phyloP scores from a whole-genome alignment of 2,888 invertebrate genomes.

The Meiosimyza decipiens region DNA sequence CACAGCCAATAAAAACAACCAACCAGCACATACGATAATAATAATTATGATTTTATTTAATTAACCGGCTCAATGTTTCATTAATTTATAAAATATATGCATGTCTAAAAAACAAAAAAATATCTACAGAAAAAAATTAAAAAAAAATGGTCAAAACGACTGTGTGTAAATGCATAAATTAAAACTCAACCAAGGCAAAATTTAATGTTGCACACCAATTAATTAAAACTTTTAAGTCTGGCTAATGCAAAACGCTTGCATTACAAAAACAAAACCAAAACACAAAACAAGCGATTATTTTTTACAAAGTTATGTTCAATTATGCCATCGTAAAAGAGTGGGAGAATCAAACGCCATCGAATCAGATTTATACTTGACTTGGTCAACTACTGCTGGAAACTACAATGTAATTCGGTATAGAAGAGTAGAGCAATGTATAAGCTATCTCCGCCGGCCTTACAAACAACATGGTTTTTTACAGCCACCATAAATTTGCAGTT shows the following conservation, averaged over 20 bases:
- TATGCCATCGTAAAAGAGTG: too few species aligned
- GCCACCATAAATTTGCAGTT: conserved; percentile 44
- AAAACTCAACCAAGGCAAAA: conserved; percentile 11
- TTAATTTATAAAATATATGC: too few species aligned
- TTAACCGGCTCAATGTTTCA: conserved; percentile 18
- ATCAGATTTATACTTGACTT: too few species aligned
- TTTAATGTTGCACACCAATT: conserved; percentile 13
- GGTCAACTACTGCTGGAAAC: too few species aligned
- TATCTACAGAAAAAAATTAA: conserved; percentile 5
- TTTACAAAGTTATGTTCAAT: too few species aligned
- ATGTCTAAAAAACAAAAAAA: background rate
- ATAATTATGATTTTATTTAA: conserved; percentile 19
- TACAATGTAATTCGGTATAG: too few species aligned
- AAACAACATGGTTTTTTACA: conserved; percentile 3
- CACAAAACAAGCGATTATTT: conserved; percentile 5
- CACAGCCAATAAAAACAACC: background rate
- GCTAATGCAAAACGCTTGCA: conserved; percentile 12
- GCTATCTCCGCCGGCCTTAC: background rate
- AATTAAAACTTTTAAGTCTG: too few species aligned
- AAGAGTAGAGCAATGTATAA: too few species aligned
- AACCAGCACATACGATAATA: background rate
- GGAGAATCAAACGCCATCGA: too few species aligned
- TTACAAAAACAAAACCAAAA: conserved; percentile 20
- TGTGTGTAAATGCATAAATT: conserved; percentile 10
- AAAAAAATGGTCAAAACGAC: background rate